phyloP scores from a whole-genome alignment of 2,888 invertebrate species.

The Linnaemya vulpina region DNA sequence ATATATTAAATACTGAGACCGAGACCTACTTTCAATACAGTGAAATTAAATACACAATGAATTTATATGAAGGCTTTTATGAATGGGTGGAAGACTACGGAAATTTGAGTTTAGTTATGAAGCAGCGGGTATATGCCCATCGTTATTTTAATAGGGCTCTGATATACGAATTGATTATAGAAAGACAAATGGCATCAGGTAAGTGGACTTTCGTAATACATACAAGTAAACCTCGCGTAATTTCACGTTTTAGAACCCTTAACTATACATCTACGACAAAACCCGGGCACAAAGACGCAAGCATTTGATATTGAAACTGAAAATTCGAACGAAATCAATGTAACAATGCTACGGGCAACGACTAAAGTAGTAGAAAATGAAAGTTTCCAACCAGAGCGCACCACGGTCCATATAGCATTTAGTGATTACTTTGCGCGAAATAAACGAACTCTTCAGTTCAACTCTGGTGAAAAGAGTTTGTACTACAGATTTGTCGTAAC shows the following conservation, averaged over 20 bases:
- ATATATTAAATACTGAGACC: constrained; percentile 30
- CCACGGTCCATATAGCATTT: constrained; percentile 76
- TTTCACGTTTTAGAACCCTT: constrained; percentile 69
- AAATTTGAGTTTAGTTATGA: constrained; percentile 71
- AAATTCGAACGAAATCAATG: background rate
- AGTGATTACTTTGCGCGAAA: constrained; percentile 76
- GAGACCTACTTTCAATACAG: background rate
- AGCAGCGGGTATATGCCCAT: constrained; percentile 81
- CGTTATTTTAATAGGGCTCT: constrained; percentile 82
- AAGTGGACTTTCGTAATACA: background rate
- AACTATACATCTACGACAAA: constrained; percentile 73
- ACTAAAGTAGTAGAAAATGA: constrained; percentile 78
- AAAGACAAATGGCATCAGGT: constrained; percentile 59
- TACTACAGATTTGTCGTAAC: constrained; percentile 84
- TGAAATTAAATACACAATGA: constrained; percentile 47
- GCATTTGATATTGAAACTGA: constrained; percentile 74
- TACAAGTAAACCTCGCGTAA: background rate
- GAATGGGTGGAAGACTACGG: constrained; percentile 73
- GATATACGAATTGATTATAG: constrained; percentile 79
- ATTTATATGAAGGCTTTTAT: constrained; percentile 71
- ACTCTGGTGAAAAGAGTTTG: constrained; percentile 73
- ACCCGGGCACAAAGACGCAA: constrained; percentile 73
- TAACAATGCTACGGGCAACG: constrained; percentile 74
- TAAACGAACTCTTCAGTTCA: constrained; percentile 74
- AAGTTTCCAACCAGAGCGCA: constrained; percentile 75